Evolutionary conservation across 2,113 vertebrate genomes (phyloP).

Genomic region (Megaceryle maxima): DNA sequence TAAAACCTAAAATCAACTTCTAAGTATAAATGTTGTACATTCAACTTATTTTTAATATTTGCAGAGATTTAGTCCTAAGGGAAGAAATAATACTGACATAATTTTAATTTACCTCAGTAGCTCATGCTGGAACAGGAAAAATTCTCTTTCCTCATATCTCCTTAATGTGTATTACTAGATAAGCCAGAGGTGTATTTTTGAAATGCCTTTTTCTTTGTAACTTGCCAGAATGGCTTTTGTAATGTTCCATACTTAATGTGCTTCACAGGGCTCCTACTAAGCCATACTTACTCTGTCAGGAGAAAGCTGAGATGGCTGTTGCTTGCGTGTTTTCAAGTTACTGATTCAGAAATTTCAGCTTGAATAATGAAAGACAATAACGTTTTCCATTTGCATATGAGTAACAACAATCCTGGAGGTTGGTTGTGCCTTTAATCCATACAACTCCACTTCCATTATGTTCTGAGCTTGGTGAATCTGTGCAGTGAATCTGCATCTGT

Average conservation of each 20-base stretch:
- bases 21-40: background rate
- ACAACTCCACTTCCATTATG: background rate
- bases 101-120: background rate
- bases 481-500: background rate
- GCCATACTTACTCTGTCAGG: background rate
- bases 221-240: background rate
- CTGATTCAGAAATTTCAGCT: background rate
- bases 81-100: background rate
- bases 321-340: background rate
- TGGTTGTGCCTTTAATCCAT: background rate
- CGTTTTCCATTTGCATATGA: background rate
- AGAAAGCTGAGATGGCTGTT: background rate
- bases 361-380: background rate
- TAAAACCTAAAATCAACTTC: background rate
- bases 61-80: background rate
- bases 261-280: background rate
- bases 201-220: background rate
- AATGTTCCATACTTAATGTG: background rate
- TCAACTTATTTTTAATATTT: background rate
- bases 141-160: background rate
- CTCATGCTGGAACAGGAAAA: constrained; percentile 10
- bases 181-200: background rate
- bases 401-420: background rate
- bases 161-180: background rate
- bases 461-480: background rate